Evolutionary conservation across 2,113 vertebrate species (phyloP).

Genomic region (Gadus macrocephalus): DNA sequence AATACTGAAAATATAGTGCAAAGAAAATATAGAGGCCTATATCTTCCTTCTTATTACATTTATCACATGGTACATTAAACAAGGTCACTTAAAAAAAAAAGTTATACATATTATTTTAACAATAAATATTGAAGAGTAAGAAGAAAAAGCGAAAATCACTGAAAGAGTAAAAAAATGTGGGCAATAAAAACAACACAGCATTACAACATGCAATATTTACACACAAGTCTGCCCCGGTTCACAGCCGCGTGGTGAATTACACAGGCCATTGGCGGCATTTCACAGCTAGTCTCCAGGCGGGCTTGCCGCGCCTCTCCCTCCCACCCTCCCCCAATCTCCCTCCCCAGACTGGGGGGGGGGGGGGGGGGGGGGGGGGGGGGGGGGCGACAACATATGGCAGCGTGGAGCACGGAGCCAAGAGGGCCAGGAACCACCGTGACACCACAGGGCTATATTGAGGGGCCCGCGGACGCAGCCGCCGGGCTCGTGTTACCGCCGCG

Average conservation of each 20-base stretch:
- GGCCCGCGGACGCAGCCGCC: conserved; percentile 57
- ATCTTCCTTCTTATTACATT: no score
- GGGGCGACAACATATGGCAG: conserved; percentile 1
- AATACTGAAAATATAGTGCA: no score
- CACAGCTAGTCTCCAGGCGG: conserved; percentile 57
- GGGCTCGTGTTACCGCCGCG: conserved; percentile 60
- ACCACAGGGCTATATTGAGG: conserved; percentile 65
- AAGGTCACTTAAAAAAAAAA: no score
- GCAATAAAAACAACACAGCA: background rate
- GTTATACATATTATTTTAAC: no score
- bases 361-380: no score
- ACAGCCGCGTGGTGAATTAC: conserved; percentile 70
- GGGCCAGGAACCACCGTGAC: conserved; percentile 52
- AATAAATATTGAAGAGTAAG: background rate
- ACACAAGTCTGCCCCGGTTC: conserved; percentile 43
- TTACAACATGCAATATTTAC: conserved; percentile 10
- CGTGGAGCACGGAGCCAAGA: conserved; percentile 17
- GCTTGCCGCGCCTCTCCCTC: conserved; percentile 8
- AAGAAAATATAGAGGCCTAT: no score
- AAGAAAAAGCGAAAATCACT: background rate
- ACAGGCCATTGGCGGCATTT: conserved; percentile 65
- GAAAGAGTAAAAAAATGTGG: background rate
- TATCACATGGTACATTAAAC: no score
- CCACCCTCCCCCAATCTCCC: conserved; percentile 9
- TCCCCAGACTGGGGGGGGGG: conserved; percentile 16